Evolutionary conservation across 2,888 invertebrate species (phyloP).

Genomic region (Eristalis pertinax): DNA sequence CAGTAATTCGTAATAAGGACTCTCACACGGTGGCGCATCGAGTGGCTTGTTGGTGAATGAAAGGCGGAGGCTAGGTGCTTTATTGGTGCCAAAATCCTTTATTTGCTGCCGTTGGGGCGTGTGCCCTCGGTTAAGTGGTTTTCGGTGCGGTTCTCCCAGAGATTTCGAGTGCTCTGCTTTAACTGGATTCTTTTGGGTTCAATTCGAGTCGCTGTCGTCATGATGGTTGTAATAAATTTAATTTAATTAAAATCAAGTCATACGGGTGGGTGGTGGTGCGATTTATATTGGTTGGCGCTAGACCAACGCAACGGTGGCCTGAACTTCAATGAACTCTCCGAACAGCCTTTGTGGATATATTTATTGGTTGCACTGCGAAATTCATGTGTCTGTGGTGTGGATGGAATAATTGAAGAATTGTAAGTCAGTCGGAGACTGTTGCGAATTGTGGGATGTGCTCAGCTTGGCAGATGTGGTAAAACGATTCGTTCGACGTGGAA

Average conservation of each 20-base stretch:
- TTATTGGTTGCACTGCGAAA: too few species aligned
- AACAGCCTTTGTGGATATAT: too few species aligned
- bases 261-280: background rate
- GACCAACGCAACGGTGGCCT: background rate
- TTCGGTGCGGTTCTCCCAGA: background rate
- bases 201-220: background rate
- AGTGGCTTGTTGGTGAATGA: background rate
- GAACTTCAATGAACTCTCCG: too few species aligned
- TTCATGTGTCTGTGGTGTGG: too few species aligned
- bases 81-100: background rate
- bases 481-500: too few species aligned
- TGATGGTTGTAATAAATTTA: slow-evolving; percentile 4
- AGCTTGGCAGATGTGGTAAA: background rate
- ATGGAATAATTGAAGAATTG: too few species aligned
- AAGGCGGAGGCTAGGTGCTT: background rate
- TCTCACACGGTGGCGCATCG: background rate
- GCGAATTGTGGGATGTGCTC: too few species aligned
- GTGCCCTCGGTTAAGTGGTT: background rate
- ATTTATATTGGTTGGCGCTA: background rate
- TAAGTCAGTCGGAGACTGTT: too few species aligned
- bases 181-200: background rate
- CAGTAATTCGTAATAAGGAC: background rate
- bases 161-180: background rate
- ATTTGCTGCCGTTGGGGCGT: background rate
- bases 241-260: slow-evolving; percentile 9